These are phyloP conservation scores for Scaptomyza flava DNA, from an alignment of 2,888 invertebrate species.

Conservation along the genomic window DNA sequence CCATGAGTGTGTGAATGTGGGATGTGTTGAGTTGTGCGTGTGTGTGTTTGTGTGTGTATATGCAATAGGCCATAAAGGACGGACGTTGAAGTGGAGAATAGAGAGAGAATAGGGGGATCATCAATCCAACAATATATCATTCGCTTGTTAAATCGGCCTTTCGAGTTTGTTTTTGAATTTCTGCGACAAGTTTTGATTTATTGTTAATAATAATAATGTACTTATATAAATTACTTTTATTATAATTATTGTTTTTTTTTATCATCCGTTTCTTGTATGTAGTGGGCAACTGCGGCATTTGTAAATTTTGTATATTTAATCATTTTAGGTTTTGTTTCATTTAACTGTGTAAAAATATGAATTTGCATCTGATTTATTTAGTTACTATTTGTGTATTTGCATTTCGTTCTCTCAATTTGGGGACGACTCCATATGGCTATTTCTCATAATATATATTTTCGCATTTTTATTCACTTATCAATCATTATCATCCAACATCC, in stretches of 20 bases:
- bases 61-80: slow-evolving; percentile 4
- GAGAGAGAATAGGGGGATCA: slow-evolving; percentile 2
- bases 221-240: slow-evolving; percentile 77
- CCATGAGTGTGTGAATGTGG: slow-evolving; percentile 27
- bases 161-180: slow-evolving; percentile 33
- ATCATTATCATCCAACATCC: slow-evolving; percentile 21
- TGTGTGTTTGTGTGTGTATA: slow-evolving; percentile 18
- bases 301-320: slow-evolving; percentile 73
- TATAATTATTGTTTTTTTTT: slow-evolving; percentile 79
- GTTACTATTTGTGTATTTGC: slow-evolving; percentile 52
- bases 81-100: neutral
- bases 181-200: slow-evolving; percentile 77
- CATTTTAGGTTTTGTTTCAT: slow-evolving; percentile 31
- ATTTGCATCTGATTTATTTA: slow-evolving; percentile 62
- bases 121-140: slow-evolving; percentile 25
- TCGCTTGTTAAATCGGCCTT: slow-evolving; percentile 13
- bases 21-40: slow-evolving; percentile 15
- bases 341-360: slow-evolving; percentile 75
- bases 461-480: slow-evolving; percentile 10
- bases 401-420: slow-evolving; percentile 47
- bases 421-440: slow-evolving; percentile 58
- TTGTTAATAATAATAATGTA: slow-evolving; percentile 76
- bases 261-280: slow-evolving; percentile 62
- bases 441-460: slow-evolving; percentile 23
- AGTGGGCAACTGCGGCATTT: slow-evolving; percentile 80